Percentiles rank a stretch among this genome's conserved stretches.
Conservation (phyloP, 2,797 vertebrate species). For the Sebastes wilsoni region DNA sequence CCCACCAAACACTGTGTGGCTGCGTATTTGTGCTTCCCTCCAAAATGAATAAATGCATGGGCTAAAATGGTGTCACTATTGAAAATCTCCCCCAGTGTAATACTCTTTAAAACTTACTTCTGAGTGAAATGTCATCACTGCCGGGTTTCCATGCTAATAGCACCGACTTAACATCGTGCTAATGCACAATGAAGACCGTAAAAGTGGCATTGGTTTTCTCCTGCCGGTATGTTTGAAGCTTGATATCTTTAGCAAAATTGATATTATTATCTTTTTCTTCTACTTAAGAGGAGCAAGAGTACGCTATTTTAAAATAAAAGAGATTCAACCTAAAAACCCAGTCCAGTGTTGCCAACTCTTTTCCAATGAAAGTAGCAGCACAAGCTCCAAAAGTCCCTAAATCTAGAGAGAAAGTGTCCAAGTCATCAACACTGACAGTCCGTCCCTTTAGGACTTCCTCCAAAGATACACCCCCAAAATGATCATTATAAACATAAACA, state of each 20-base stretch:
- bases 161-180: not conserved
- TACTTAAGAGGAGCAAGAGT: not conserved
- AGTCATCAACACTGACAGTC: not conserved
- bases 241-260: not conserved
- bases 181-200: not conserved
- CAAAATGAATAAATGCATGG: constrained; percentile 71
- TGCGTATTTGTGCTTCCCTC: constrained; percentile 52
- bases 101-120: constrained; percentile 40
- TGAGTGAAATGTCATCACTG: constrained; percentile 31
- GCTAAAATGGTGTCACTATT: constrained; percentile 56
- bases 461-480: accelerated
- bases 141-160: not conserved
- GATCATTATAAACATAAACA: accelerated
- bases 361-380: no score
- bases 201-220: not conserved
- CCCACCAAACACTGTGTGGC: constrained; percentile 59
- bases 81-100: constrained; percentile 31
- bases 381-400: not conserved
- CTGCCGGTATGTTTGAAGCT: not conserved
- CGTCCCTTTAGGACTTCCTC: accelerated
- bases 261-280: not conserved
- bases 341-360: not conserved
- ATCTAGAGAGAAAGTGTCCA: not conserved
- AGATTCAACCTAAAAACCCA: not conserved
- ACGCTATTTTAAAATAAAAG: not conserved